Evolutionary conservation across 2,113 vertebrate species (phyloP).

Genomic region (Microcebus murinus): DNA sequence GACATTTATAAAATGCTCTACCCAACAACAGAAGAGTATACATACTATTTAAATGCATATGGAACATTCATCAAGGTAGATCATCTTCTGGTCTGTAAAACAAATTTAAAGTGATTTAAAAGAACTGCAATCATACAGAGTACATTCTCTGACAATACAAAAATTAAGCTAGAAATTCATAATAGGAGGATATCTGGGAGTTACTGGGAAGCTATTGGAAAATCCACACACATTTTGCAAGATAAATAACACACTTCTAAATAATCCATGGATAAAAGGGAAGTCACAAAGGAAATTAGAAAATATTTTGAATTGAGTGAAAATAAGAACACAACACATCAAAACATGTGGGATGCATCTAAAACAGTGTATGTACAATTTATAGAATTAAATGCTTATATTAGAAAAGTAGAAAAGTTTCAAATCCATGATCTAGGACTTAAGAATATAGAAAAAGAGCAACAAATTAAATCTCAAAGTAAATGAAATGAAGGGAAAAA

Average conservation of each 20-base stretch:
- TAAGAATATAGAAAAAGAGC: not conserved
- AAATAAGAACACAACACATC: not conserved
- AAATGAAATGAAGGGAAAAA: constrained; percentile 23
- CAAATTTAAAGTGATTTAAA: constrained; percentile 15
- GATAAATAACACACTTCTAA: not conserved
- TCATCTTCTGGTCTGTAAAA: not conserved
- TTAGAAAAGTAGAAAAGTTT: not conserved
- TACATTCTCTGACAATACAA: not conserved
- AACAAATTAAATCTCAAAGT: constrained; percentile 44
- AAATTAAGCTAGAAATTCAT: not conserved
- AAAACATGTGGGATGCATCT: not conserved
- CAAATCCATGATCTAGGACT: not conserved
- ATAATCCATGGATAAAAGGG: not conserved
- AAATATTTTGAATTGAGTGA: not conserved
- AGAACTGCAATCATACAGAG: not conserved
- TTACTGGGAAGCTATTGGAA: not conserved
- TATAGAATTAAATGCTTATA: not conserved
- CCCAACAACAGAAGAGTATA: not conserved
- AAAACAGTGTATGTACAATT: not conserved
- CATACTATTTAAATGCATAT: not conserved
- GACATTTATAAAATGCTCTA: not conserved
- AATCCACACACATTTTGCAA: not conserved
- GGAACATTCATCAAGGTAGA: not conserved
- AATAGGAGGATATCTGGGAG: not conserved
- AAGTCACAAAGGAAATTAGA: constrained; percentile 19